phyloP scores from a whole-genome alignment of 23 tunicate genomes.

The Halocynthia roretzi region DNA sequence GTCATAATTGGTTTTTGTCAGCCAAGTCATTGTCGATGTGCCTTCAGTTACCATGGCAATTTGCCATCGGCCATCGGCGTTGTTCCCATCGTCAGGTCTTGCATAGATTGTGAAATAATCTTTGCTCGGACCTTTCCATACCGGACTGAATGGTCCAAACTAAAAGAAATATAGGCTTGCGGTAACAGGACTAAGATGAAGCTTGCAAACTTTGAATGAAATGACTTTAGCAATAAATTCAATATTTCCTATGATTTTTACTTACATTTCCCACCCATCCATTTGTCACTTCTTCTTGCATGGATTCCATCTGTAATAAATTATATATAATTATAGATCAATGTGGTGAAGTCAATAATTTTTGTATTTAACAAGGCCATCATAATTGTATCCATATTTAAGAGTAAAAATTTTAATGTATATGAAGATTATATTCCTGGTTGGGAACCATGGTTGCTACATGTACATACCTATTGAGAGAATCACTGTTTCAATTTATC shows the following conservation, averaged over 20 bases:
- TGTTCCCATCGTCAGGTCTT: constrained; percentile 32
- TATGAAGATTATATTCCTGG: no score
- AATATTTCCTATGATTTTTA: background rate
- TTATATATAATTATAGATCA: no score
- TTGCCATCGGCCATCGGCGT: constrained; percentile 79
- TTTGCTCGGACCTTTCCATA: constrained; percentile 40
- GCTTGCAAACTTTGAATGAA: no score
- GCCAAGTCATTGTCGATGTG: constrained; percentile 9
- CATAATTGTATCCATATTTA: no score
- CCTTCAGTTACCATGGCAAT: constrained; percentile 44
- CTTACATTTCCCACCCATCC: constrained; percentile 98
- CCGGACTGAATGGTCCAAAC: constrained; percentile 78
- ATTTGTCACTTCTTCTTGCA: constrained; percentile 33
- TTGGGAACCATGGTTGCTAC: no score
- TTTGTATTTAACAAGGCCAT: no score
- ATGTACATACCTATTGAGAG: no score
- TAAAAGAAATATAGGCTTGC: constrained; percentile 11
- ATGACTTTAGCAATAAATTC: no score
- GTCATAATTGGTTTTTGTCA: constrained; percentile 76
- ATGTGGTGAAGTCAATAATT: no score
- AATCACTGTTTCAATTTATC: background rate
- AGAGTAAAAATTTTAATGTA: no score
- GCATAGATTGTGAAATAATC: constrained; percentile 87
- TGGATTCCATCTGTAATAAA: background rate
- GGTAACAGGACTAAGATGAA: no score